Evolutionary conservation across 2,888 invertebrate species (phyloP), one percentile per base, ranked within the genome.

Genomic region (Cantharis rufa): DNA sequence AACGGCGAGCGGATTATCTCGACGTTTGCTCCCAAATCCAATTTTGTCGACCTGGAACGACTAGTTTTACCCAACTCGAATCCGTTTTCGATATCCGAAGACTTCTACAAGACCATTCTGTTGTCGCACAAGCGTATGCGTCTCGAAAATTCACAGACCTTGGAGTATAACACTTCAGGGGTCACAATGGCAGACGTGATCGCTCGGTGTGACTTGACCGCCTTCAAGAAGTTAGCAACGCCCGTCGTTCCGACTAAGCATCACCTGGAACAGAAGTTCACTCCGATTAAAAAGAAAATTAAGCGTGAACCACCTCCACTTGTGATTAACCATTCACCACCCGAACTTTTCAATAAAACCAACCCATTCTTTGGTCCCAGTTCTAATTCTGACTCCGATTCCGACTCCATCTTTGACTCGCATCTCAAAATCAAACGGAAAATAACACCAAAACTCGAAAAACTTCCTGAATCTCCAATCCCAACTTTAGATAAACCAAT

Each of bases 161-260:
- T 94, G 15, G 95, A 95, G 86, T 89, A 95, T 71, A 93, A 94
- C 83, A 94, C 94, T 13, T 91, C 92, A 82, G 94, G 94, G 70
- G 93, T 96, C 81, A 92, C 93, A 10, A 87, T 96, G 72, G 92
- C 94, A 82, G 96, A 93, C 88, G 90, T 93, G 84, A 91, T 90
- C 83, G 88, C 86, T 74, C 86, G 92, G 81, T 85, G 88, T 11
- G 87, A 86, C 81, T 82, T 88, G 81, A 86, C 87, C 79, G 87
- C 87, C 70, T 84, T 86, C 62, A 88, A 88, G 81, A 88, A 86
- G 74, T 76, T 87, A 70, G 82, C 78, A 69, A 74, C 81, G 82
- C 28, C 79, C 74, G 62, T 78, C 71, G 80, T 81, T 78, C 74
- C 80, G 48, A 69, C 78, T 32, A 82, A 80, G 80, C 83, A 84